Conservation (phyloP, 2,888 invertebrate genomes). For the Tipula lateralis region DNA sequence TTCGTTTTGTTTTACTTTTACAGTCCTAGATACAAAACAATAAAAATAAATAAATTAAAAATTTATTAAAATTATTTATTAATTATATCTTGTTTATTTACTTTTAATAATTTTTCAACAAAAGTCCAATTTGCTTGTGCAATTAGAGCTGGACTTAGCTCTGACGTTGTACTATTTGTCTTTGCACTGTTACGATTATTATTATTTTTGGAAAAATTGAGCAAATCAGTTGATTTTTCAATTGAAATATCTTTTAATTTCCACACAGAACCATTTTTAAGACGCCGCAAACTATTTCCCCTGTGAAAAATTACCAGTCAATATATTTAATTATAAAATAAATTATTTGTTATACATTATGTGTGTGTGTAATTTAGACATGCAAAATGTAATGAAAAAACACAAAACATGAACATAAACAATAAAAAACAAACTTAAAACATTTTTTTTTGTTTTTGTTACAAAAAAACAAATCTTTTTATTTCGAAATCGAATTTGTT, state of each 20-base stretch:
- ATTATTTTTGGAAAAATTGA: neutral
- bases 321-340: neutral
- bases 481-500: constrained; percentile 12
- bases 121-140: constrained; percentile 97
- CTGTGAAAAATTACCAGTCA: constrained; percentile 36
- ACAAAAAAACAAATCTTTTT: constrained; percentile 20
- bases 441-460: neutral
- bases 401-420: constrained; percentile 24
- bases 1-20: constrained; percentile 92
- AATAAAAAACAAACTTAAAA: neutral
- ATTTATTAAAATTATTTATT: constrained; percentile 20
- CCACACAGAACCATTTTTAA: constrained; percentile 58
- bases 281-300: constrained; percentile 56
- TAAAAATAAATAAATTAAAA: constrained; percentile 32
- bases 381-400: neutral
- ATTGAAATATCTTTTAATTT: constrained; percentile 59
- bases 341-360: neutral
- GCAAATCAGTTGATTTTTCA: constrained; percentile 41
- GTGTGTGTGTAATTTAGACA: neutral
- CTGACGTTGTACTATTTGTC: constrained; percentile 46
- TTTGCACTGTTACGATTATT: constrained; percentile 43
- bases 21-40: constrained; percentile 64
- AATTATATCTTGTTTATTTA: constrained; percentile 47
- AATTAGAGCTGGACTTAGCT: constrained; percentile 75
- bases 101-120: constrained; percentile 94